Evolutionary conservation across 2,113 vertebrate genomes (phyloP), one percentile per base, ranked within the genome.

Genomic region (Antigone vipio): DNA sequence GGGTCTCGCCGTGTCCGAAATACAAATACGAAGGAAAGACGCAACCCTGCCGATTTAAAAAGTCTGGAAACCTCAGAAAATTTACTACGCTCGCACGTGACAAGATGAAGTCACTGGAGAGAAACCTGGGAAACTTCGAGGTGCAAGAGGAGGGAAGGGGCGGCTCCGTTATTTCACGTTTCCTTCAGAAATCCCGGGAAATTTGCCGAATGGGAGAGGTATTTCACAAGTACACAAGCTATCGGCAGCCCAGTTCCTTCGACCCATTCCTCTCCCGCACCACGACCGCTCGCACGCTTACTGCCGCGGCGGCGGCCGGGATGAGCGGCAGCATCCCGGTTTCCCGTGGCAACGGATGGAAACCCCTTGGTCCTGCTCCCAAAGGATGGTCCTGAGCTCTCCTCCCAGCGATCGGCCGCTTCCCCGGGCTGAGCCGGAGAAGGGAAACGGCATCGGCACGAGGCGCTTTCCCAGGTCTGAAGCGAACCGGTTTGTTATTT

Each of bases 271-370:
- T 15, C 40, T 82, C 30, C 38, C 2, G 0, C 15, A 3, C 4
- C 1, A 1, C 0, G 3, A 20, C 13, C 7, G 35, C 66, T 47
- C 5, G 1, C 59, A 9, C 53, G 2, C 24, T 42, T 9, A 6
- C 24, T 8, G 15, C 44, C 2, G 9, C 15, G 0, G 9, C 15
- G 0, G 9, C 1, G 1, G 26, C 17, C 0, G 1, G 52, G n/a
- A 35, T 19, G 64, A 83, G 82, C 16, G 3, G 85, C 58, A 12
- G 53, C 68, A 26, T 3, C 58, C 49, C 0, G 1, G 2, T 0
- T 13, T 35, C 45, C 50, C 19, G 2, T 0, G 6, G 56, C 9
- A 24, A 58, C 0, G 6, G 32, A 15, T 1, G 79, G 50, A 29
- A 73, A 69, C 45, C 0, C 4, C 60, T 38, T 5, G 1, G 11